These are phyloP conservation scores for Chascanopsetta lugubris DNA, from an alignment of 2,113 vertebrate species.

Conservation along the genomic window DNA sequence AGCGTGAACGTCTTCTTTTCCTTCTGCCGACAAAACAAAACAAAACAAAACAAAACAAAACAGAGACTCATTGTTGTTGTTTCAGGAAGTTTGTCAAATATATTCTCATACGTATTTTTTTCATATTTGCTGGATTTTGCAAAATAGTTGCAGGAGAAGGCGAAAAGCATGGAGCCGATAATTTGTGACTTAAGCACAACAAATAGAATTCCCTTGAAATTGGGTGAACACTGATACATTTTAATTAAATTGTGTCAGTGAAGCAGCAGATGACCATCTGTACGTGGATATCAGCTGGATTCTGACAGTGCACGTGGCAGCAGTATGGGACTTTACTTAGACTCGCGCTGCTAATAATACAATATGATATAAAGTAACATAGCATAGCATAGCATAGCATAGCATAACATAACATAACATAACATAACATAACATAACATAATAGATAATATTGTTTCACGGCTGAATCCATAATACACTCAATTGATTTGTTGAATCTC, in stretches of 20 bases:
- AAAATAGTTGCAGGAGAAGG: background rate
- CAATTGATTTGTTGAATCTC: too few relatives aligned
- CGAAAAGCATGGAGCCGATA: background rate
- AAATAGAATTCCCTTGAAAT: background rate
- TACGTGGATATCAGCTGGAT: background rate
- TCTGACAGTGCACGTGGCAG: background rate
- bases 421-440: too few relatives aligned
- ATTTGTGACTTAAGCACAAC: background rate
- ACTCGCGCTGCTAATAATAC: conserved; percentile 1
- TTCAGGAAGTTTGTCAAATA: conserved; percentile 1
- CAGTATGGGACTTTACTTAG: background rate
- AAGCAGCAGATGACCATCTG: background rate
- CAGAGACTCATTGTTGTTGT: background rate
- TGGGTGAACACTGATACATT: background rate
- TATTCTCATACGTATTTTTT: background rate
- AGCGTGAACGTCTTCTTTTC: conserved; percentile 13
- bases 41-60: background rate
- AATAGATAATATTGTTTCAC: too few relatives aligned
- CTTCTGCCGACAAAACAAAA: background rate
- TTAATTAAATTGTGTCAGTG: background rate
- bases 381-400: too few relatives aligned
- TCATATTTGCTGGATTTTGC: background rate
- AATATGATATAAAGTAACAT: background rate
- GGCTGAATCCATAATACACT: too few relatives aligned
- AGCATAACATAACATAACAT: too few relatives aligned